These are phyloP conservation scores for Lycocerus yunnanus DNA, from an alignment of 2,888 invertebrate species.

Conservation along the genomic window DNA sequence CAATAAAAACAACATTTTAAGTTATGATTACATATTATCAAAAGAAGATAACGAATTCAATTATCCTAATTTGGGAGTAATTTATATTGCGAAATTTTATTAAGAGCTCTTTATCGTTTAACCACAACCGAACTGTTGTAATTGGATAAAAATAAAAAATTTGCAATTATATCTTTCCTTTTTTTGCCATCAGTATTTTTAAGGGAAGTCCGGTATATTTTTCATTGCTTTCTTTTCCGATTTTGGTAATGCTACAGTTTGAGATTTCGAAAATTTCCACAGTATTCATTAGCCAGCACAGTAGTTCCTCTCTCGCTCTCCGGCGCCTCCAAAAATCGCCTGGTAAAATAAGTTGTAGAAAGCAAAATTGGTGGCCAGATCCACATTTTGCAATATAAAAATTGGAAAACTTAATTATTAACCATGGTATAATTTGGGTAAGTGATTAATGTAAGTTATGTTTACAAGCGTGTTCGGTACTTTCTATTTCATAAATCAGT, in stretches of 20 bases:
- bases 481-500: not conserved
- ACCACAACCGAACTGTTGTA: not conserved
- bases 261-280: too few relatives aligned
- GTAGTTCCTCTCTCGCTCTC: too few relatives aligned
- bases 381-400: not conserved
- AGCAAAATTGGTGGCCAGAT: not conserved
- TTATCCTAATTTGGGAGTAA: not conserved
- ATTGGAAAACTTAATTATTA: not conserved
- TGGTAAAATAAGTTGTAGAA: not conserved
- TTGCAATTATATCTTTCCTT: not conserved
- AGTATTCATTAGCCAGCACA: too few relatives aligned
- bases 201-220: not conserved
- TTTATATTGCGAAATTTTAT: not conserved
- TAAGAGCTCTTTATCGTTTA: not conserved
- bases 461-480: not conserved
- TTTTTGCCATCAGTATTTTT: not conserved
- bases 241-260: not conserved
- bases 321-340: too few relatives aligned
- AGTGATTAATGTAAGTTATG: not conserved
- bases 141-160: not conserved
- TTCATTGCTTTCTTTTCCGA: not conserved
- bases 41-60: not conserved
- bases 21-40: not conserved
- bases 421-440: not conserved
- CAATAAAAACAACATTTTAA: not conserved